phyloP scores from a whole-genome alignment of 2,113 vertebrate genomes.

The Python bivittatus region DNA sequence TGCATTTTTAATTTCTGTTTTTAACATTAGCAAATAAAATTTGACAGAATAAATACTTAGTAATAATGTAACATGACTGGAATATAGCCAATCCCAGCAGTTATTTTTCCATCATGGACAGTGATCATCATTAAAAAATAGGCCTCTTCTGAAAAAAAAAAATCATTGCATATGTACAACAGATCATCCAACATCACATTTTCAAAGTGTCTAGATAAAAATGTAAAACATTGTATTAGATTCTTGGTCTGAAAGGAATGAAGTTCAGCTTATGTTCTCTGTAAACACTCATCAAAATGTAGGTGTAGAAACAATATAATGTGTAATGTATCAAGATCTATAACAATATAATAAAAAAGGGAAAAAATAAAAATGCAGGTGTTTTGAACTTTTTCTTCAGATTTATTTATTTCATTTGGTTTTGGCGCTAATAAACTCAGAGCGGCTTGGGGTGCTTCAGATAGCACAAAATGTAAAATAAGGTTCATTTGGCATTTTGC shows the following conservation, averaged over 20 bases:
- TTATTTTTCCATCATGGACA: not conserved
- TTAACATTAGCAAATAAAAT: not conserved
- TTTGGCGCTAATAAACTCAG: not conserved
- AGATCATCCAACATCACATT: not conserved
- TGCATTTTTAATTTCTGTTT: not conserved
- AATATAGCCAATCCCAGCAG: not conserved
- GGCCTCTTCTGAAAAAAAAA: not conserved
- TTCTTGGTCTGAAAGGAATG: not conserved
- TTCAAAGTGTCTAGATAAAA: not conserved
- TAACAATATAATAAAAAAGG: not conserved
- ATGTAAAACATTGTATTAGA: not conserved
- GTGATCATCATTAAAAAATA: conserved; percentile 12
- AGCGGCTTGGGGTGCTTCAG: not conserved
- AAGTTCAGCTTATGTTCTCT: not conserved
- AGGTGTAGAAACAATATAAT: not conserved
- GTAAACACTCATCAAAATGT: fast-evolving
- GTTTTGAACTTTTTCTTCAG: not conserved
- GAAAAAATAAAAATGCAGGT: not conserved
- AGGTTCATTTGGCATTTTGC: fast-evolving
- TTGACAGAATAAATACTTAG: not conserved
- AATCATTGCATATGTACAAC: not conserved
- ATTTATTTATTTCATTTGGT: not conserved
- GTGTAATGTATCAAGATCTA: not conserved
- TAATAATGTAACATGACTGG: not conserved
- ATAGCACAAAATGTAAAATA: not conserved